Conservation (phyloP, 1,140 invertebrate genomes). For the Bombus turneri region DNA sequence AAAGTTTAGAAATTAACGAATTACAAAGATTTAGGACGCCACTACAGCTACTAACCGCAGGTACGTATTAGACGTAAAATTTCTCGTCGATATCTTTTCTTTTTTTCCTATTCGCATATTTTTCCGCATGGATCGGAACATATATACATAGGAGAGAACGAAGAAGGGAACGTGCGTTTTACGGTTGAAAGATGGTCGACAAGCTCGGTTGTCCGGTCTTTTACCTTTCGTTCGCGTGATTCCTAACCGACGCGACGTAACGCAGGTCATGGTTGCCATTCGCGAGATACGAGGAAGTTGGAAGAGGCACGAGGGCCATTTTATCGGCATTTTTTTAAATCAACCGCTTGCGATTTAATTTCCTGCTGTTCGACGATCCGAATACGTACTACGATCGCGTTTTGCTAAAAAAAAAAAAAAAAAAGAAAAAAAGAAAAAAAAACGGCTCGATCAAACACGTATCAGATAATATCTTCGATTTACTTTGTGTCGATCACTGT, state of each 20-base stretch:
- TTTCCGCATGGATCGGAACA: too few species aligned
- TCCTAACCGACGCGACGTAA: background rate
- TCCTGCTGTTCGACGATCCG: background rate
- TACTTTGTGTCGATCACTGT: too few species aligned
- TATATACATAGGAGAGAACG: background rate
- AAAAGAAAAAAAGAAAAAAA: too few species aligned
- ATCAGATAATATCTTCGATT: too few species aligned
- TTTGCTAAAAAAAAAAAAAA: too few species aligned
- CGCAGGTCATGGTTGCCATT: slow-evolving; percentile 23
- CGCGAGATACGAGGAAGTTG: background rate
- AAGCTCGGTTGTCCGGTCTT: background rate
- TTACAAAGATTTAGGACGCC: too few species aligned
- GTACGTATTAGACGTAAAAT: background rate
- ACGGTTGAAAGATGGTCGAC: background rate
- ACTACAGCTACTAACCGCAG: background rate
- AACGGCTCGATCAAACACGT: too few species aligned
- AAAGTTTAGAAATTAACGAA: background rate
- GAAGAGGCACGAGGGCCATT: background rate
- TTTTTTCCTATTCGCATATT: too few species aligned
- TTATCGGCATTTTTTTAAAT: too few species aligned
- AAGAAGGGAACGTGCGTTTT: background rate
- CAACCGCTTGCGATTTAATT: background rate
- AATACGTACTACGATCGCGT: too few species aligned
- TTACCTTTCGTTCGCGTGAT: slow-evolving; percentile 11
- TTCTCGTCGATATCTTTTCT: too few species aligned